Conservation (phyloP, 1,140 invertebrate species). For the Penaeus chinensis region DNA sequence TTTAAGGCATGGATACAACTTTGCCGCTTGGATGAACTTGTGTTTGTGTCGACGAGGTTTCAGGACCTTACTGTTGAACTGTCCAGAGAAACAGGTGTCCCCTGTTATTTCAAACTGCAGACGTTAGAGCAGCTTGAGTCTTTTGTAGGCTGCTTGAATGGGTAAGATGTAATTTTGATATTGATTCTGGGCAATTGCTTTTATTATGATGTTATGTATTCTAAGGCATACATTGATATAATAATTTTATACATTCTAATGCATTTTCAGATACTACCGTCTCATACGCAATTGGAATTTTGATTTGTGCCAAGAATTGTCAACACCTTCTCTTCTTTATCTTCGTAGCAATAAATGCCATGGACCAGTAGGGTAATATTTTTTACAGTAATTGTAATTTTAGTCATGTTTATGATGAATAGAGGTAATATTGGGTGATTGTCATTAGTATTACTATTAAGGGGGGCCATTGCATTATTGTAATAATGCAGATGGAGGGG, state of each 20-base stretch:
- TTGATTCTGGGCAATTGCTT: not conserved
- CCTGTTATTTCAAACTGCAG: slow-evolving; percentile 79
- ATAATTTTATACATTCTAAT: not conserved
- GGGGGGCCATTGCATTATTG: too few relatives aligned
- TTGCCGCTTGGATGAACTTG: slow-evolving; percentile 85
- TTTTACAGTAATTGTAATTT: not conserved
- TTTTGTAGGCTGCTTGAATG: slow-evolving; percentile 86
- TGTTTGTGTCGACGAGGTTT: slow-evolving; percentile 78
- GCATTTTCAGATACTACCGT: slow-evolving; percentile 78
- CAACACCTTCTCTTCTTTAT: slow-evolving; percentile 80
- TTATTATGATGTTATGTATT: not conserved
- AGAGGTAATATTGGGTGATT: not conserved
- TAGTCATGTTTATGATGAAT: not conserved
- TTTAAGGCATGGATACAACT: slow-evolving; percentile 77
- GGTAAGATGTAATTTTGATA: slow-evolving; percentile 66
- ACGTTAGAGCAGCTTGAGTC: slow-evolving; percentile 75
- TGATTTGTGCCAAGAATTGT: slow-evolving; percentile 84
- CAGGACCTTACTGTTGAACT: slow-evolving; percentile 80
- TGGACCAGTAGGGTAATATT: slow-evolving; percentile 83
- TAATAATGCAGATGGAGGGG: too few relatives aligned
- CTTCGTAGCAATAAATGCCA: slow-evolving; percentile 84
- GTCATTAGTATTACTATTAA: too few relatives aligned
- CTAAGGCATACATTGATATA: not conserved
- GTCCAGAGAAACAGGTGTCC: slow-evolving; percentile 81
- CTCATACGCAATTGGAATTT: slow-evolving; percentile 89